Evolutionary conservation across 2,113 vertebrate species (phyloP).

Genomic region (Vulpes lagopus): DNA sequence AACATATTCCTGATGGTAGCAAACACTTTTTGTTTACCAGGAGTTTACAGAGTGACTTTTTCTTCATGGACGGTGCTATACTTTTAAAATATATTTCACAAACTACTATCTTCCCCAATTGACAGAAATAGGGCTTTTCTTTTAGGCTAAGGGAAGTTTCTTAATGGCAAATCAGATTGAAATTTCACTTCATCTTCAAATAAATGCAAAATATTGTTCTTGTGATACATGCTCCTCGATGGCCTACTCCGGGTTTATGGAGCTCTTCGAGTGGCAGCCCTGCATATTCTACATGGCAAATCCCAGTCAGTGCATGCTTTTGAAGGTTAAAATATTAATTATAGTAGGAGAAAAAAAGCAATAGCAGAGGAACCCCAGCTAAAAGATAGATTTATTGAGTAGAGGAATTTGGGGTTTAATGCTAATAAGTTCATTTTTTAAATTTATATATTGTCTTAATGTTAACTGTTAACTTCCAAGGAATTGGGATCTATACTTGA

Average conservation of each 20-base stretch:
- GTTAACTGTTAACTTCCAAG: conserved; percentile 63
- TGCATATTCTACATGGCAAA: neutral
- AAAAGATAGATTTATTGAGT: neutral
- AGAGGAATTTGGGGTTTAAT: neutral
- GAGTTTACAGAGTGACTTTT: conserved; percentile 50
- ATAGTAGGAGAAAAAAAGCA: neutral
- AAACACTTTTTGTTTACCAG: conserved; percentile 56
- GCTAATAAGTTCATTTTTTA: conserved; percentile 4
- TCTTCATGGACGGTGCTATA: conserved; percentile 51
- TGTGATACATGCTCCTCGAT: neutral
- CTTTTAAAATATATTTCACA: conserved; percentile 16
- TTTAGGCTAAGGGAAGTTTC: neutral
- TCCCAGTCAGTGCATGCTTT: neutral
- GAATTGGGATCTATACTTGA: neutral
- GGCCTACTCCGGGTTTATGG: neutral
- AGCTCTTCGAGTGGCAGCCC: neutral
- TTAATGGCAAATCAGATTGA: conserved; percentile 46
- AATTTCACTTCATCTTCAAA: neutral
- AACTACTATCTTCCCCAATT: neutral
- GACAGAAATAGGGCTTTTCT: conserved; percentile 65
- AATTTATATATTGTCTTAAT: conserved; percentile 48
- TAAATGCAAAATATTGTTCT: conserved; percentile 54
- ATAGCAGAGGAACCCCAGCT: neutral
- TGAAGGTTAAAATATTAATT: conserved; percentile 52
- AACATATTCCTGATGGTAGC: neutral